Conservation (phyloP, 2,888 invertebrate species). For the Kryphioiulus occultus region DNA sequence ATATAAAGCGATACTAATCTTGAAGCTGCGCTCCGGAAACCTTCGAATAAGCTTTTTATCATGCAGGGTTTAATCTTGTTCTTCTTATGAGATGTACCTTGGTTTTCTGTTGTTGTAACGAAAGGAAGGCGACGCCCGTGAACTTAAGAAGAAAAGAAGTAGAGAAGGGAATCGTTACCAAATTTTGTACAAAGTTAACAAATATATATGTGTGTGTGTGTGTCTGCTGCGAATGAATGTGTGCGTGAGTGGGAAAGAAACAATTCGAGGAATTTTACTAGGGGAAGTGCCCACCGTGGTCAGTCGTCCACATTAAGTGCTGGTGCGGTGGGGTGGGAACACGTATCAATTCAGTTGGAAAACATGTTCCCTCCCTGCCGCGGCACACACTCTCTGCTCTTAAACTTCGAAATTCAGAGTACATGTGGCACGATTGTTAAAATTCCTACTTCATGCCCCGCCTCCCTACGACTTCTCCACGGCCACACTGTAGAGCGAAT, state of each 20-base stretch:
- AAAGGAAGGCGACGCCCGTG: conserved; percentile 25
- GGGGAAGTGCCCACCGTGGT: neutral
- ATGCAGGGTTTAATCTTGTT: conserved; percentile 38
- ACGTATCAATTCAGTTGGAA: neutral
- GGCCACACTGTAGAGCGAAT: conserved; percentile 30
- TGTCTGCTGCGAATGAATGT: conserved; percentile 14
- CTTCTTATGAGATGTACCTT: conserved; percentile 27
- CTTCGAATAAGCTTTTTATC: neutral
- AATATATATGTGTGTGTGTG: conserved; percentile 37
- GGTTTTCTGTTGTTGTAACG: conserved; percentile 40
- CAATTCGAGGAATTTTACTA: neutral
- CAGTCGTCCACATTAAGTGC: neutral
- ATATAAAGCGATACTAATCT: neutral
- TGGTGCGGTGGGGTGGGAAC: neutral
- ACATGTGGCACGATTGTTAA: neutral
- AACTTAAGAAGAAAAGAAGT: conserved; percentile 39
- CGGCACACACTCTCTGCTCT: neutral
- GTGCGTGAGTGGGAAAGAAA: neutral
- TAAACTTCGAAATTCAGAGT: neutral
- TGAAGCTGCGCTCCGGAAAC: neutral
- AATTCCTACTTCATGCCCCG: conserved; percentile 8
- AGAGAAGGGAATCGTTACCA: conserved; percentile 34
- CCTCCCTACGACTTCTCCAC: neutral
- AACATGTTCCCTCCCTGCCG: neutral
- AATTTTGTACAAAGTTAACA: conserved; percentile 40